These are phyloP conservation scores for Aegithalos caudatus DNA, from an alignment of 2,113 vertebrate genomes.

Conservation along the genomic window DNA sequence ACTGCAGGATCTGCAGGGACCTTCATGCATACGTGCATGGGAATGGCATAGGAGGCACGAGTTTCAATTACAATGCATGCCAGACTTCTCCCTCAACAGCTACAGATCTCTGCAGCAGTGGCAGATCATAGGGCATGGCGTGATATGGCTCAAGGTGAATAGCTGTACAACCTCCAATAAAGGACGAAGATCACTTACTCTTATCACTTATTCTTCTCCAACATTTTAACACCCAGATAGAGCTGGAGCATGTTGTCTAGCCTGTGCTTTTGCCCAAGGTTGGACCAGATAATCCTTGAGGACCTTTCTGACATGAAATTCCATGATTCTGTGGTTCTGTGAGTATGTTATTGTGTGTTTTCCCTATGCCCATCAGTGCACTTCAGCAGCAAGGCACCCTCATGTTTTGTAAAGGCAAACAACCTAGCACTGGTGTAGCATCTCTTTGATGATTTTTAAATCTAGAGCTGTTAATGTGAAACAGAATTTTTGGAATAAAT, in stretches of 20 bases:
- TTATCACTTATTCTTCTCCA: neutral
- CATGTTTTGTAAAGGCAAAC: neutral
- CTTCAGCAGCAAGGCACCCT: neutral
- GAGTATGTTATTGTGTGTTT: neutral
- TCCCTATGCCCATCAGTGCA: neutral
- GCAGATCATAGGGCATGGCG: neutral
- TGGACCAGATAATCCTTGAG: neutral
- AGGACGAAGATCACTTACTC: neutral
- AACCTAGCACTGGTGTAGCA: neutral
- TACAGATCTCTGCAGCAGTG: neutral
- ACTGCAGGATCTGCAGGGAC: neutral
- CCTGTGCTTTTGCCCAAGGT: neutral
- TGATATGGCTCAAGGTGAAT: neutral
- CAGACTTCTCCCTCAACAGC: neutral
- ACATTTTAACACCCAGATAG: neutral
- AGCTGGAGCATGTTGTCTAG: neutral
- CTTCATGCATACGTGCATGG: neutral
- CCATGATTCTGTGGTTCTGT: neutral
- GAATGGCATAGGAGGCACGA: neutral
- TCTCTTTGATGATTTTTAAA: neutral
- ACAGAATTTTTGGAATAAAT: slow-evolving; percentile 5
- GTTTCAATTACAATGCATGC: neutral
- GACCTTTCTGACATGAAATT: neutral
- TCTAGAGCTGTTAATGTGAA: neutral
- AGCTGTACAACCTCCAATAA: neutral